Percentiles rank a stretch among this genome's conserved stretches.
These are phyloP conservation scores for Orthosia gracilis DNA, from an alignment of 2,888 invertebrate genomes.

Conservation along the genomic window DNA sequence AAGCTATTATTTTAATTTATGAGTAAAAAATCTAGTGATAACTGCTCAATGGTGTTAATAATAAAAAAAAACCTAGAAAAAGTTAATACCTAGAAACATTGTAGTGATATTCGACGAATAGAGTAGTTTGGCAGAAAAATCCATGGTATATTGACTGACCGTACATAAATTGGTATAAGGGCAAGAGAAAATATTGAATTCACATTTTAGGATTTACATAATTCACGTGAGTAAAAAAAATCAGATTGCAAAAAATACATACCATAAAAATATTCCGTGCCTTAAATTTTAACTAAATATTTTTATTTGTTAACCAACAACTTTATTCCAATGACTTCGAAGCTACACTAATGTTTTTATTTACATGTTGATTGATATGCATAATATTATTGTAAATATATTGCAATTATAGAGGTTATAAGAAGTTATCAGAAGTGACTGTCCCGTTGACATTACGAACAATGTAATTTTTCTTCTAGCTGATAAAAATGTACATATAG, in stretches of 20 bases:
- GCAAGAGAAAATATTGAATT: background rate
- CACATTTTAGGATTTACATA: background rate
- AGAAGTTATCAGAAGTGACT: slow-evolving; percentile 59
- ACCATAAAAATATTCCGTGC: slow-evolving; percentile 11
- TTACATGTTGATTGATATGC: slow-evolving; percentile 20
- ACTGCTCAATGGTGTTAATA: background rate
- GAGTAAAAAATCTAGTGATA: no score
- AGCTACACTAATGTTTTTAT: slow-evolving; percentile 57
- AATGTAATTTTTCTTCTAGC: background rate
- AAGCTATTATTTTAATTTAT: no score
- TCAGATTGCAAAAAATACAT: slow-evolving; percentile 23
- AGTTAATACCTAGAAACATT: no score
- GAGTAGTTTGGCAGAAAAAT: background rate
- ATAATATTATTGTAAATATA: slow-evolving; percentile 4
- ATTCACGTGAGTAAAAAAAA: background rate
- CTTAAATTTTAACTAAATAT: slow-evolving; percentile 13
- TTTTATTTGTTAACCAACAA: slow-evolving; percentile 21
- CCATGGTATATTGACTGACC: background rate
- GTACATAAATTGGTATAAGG: background rate
- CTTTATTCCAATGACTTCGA: slow-evolving; percentile 39
- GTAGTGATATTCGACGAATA: background rate
- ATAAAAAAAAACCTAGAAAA: no score
- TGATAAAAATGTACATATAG: slow-evolving; percentile 21
- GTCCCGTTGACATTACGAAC: slow-evolving; percentile 10
- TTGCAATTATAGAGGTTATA: slow-evolving; percentile 63